Base-by-base conservation (phyloP, 2,888 invertebrate genomes). In the Blastobasis adustella region DNA sequence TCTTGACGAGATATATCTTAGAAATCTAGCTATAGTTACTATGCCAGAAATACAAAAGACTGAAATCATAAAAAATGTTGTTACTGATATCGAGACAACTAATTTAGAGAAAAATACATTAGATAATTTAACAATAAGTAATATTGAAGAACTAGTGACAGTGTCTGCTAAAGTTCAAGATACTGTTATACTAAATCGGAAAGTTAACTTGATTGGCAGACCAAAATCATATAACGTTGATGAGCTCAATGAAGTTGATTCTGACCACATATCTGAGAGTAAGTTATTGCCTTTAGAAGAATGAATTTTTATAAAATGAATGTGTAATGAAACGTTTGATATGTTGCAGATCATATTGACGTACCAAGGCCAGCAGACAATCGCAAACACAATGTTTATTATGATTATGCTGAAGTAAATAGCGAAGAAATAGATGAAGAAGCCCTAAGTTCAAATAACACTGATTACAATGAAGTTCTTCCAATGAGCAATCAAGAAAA, bases 211-310 rank as follows among this genome's bases (percentile, higher is more conserved):
- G 2, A 60, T 85, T 49, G 85, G 84, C 51, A 71, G 85, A 58
- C 82, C 77, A 4, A 82, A 76, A 62, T 56, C 80, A 5, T 84
- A 84, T 47, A 69, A 77, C 42, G 61, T 83, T 43, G 77, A 79
- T 55, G 82, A 85, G 8, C 55, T 83, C 39, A 47, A 61, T 54
- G 52, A 56, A 52, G 62, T 57, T 55, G 49, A 52, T 23, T 23
- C 23, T 45, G 61, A 63, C 5, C 60, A 63, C 45, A 61, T 56
- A 51, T 54, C 54, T 45, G 65, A 69, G 60, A 70, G 84, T 84
- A 81, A 80, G 83, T 78, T 52, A 37, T 47, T 55, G 56, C 58
- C 23, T 23, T 23, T 23, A 23, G 23, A 23, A 23, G 23, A 23
- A 49, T 53, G 51, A 38, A 50, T 36, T 46, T 37, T 9, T 53